Base-by-base conservation (phyloP, 2,797 vertebrate genomes). In the Helicolenus hilgendorfi region DNA sequence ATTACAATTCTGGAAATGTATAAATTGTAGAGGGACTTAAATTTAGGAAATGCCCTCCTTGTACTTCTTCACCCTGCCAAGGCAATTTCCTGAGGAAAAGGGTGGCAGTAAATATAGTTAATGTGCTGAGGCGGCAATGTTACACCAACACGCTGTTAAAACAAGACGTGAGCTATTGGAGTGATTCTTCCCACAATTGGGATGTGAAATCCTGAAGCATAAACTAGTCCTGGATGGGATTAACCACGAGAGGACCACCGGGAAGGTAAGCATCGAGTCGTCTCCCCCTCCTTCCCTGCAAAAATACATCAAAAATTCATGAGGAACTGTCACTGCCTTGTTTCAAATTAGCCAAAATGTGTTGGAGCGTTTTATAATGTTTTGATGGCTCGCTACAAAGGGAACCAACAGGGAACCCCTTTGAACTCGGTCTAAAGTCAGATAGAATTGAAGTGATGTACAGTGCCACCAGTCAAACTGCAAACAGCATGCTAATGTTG, bases 81-180 rank as follows among this genome's bases (percentile, higher is more conserved):
- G 91, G 94, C 96, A 97, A 97, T 97, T 96, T 98, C 96, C 95
- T 95, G 96, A 94, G 91, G 97, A 97, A 98, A 97, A 97, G 93
- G 97, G 88, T 91, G 97, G 97, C 84, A 95, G 97, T 98, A 98
- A 99, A 98, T 98, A 98, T 96, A 96, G 97, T 97, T 98, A 98
- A 98, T 97, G 96, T 97, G 96, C 96, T 97, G 96, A 97, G 96
- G 93, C 91, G 87, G 96, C 95, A 93, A 92, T 94, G 94, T 92
- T 96, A 96, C 94, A 86, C 83, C 92, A 95, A 92, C 76, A 93
- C 84, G 95, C 96, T 95, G 89, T 97, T 98, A 98, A 97, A 96
- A 96, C 92, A 92, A 94, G 97, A 97, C 95, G 91, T 98, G 97
- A 98, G 96, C 97, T 98, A 98, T 97, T 94, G 96, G 92, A 88